Percentiles rank a stretch among this genome's conserved stretches.
Conservation (phyloP, 2,113 vertebrate species). For the Ochotona curzoniae region DNA sequence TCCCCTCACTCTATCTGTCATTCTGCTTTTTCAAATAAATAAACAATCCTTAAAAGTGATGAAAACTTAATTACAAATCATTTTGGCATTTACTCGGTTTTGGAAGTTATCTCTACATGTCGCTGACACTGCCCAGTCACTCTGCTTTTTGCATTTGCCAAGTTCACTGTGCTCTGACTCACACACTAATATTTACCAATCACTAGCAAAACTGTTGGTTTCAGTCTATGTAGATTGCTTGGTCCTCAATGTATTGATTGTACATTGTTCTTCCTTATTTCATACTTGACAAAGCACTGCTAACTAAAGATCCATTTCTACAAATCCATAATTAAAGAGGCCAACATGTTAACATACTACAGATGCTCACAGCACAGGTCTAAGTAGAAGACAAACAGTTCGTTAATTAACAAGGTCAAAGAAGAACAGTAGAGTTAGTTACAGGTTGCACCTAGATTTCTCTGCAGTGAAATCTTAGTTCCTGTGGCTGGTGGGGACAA, state of each 20-base stretch:
- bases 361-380: neutral
- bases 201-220: neutral
- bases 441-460: neutral
- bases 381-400: neutral
- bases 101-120: neutral
- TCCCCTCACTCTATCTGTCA: no score
- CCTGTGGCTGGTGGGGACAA: neutral
- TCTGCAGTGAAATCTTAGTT: neutral
- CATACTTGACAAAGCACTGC: neutral
- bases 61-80: constrained; percentile 5
- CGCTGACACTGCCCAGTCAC: neutral
- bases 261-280: neutral
- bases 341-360: neutral
- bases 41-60: no score
- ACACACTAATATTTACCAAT: neutral
- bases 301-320: neutral
- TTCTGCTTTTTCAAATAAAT: no score
- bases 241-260: neutral
- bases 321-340: neutral
- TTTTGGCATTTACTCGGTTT: neutral
- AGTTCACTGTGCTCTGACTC: neutral
- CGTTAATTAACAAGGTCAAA: neutral
- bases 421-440: neutral
- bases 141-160: neutral
- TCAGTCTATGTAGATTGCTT: neutral